phyloP scores from a whole-genome alignment of 2,888 invertebrate species.

The Erynnis tages region DNA sequence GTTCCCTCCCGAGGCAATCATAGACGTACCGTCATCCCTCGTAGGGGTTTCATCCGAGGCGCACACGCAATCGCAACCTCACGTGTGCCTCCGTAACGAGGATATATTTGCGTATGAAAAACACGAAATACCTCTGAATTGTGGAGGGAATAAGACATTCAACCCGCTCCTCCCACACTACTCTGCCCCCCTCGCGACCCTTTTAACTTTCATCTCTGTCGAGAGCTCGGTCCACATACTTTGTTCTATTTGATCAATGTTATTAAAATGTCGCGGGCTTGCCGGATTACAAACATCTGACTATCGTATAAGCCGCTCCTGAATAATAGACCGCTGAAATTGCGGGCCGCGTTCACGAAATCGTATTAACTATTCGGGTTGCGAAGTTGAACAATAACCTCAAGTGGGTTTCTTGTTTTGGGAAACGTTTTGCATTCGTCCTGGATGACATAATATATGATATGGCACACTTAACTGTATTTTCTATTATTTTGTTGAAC shows the following conservation, averaged over 20 bases:
- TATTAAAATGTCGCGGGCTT: conserved; percentile 80
- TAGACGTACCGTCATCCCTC: conserved; percentile 39
- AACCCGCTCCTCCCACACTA: conserved; percentile 64
- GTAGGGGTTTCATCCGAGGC: conserved; percentile 58
- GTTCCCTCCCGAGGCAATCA: conserved; percentile 59
- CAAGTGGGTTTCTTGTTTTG: conserved; percentile 23
- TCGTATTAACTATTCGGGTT: conserved; percentile 28
- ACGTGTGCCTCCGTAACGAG: conserved; percentile 79
- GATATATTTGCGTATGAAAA: conserved; percentile 83
- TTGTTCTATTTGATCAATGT: conserved; percentile 82
- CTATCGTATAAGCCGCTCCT: conserved; percentile 59
- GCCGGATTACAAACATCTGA: conserved; percentile 75
- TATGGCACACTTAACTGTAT: background rate
- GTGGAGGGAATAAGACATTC: conserved; percentile 82
- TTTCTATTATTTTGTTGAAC: background rate
- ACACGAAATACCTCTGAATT: conserved; percentile 82
- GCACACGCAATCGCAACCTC: conserved; percentile 76
- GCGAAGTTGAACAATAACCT: conserved; percentile 26
- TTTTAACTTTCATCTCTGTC: conserved; percentile 82
- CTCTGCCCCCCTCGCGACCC: conserved; percentile 67
- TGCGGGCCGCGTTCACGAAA: conserved; percentile 24
- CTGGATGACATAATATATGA: conserved; percentile 10
- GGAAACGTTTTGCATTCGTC: conserved; percentile 23
- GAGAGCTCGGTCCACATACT: conserved; percentile 82
- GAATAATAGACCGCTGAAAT: conserved; percentile 27